Evolutionary conservation across 2,113 vertebrate genomes (phyloP), one percentile per base, ranked within the genome.

Genomic region (Sinosuthora webbiana): DNA sequence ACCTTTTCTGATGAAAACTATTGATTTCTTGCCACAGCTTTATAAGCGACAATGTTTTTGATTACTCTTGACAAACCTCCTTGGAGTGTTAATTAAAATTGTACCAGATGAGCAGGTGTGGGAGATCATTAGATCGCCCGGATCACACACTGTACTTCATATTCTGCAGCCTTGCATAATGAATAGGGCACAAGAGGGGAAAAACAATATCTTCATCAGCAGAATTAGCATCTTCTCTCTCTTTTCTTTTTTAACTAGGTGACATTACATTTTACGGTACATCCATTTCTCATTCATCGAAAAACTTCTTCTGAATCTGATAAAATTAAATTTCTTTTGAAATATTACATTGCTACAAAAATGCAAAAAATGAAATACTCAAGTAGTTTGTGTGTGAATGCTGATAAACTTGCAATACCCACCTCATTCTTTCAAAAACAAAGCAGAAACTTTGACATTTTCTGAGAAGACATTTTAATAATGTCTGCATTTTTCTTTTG

Each of bases 41-140:
- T 98, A 98, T 98, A 99, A 98, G 98, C 97, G 98, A 99, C 98
- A 98, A 98, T 98, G 98, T 98, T 98, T 99, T 99, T 99, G 98
- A 99, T 99, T 99, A 98, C 98, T 98, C 98, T 97, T 98, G 98
- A 98, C 98, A 98, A 99, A 98, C 98, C 98, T 98, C 98, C 98
- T 99, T 98, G 97, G 99, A 98, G 98, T 99, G 98, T 98, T 99
- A 99, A 99, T 99, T 99, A 99, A 99, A 99, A 98, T 96, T 96
- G 98, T 97, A 98, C 98, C 99, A 98, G 98, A 98, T 98, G 98
- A 98, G 98, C 98, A 99, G 98, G 98, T 99, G 98, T 97, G 98
- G 98, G 98, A 98, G 98, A 99, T 98, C 98, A 98, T 98, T 98
- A 98, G 97, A 98, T 97, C 91, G 93, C 92, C 97, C 80, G 91